phyloP scores from a whole-genome alignment of 2,113 vertebrate species.

The Melanocharis versteri region DNA sequence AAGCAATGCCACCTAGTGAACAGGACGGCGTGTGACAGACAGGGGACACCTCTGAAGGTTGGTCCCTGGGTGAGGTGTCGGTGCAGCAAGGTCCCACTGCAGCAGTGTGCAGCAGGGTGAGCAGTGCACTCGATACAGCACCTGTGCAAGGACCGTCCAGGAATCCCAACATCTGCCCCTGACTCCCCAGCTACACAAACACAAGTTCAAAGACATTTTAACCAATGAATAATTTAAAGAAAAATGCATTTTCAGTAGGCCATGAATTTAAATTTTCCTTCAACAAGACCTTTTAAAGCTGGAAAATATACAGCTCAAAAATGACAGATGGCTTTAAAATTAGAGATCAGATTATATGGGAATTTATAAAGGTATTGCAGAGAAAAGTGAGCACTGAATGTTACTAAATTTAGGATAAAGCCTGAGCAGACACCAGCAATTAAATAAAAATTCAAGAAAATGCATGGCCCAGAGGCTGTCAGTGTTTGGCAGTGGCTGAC shows the following conservation, averaged over 20 bases:
- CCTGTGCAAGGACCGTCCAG: not conserved
- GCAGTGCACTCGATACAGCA: fast-evolving
- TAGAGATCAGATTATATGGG: constrained; percentile 35
- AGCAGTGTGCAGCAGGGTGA: not conserved
- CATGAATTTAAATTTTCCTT: constrained; percentile 49
- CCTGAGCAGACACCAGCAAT: constrained; percentile 37
- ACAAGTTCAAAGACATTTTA: constrained; percentile 47
- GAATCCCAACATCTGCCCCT: not conserved
- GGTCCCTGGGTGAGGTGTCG: not conserved
- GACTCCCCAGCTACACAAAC: constrained; percentile 13
- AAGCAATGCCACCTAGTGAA: constrained; percentile 64
- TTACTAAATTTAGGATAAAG: constrained; percentile 47
- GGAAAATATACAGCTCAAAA: constrained; percentile 13
- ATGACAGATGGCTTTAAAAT: constrained; percentile 56
- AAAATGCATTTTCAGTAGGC: constrained; percentile 43
- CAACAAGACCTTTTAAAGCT: constrained; percentile 17
- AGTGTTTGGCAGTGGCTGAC: not conserved
- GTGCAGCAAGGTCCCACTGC: not conserved
- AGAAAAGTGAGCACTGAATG: constrained; percentile 3
- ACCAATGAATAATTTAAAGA: constrained; percentile 53
- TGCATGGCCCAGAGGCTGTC: not conserved
- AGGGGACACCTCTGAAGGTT: not conserved
- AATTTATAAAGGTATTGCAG: constrained; percentile 47
- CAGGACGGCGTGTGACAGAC: not conserved
- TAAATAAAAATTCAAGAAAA: constrained; percentile 34